Conservation (phyloP, 2,797 vertebrate genomes). For the Odontamblyopus lacepedii region DNA sequence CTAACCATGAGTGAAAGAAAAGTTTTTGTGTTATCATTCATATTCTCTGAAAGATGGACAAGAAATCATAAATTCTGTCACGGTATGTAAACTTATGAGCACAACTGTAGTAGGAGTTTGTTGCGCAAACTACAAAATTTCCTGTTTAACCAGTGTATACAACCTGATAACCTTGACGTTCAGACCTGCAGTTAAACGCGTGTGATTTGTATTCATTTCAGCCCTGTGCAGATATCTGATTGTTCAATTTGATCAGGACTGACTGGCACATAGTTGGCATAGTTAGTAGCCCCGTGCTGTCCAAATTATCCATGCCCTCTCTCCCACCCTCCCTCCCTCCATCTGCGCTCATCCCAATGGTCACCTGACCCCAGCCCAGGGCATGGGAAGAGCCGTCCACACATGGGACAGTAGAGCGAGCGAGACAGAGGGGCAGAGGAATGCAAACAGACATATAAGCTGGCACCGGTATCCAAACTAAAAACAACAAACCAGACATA, state of each 20-base stretch:
- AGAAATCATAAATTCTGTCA: no score
- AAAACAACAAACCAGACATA: constrained; percentile 53
- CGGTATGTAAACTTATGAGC: no score
- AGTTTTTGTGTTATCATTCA: no score
- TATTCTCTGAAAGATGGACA: no score
- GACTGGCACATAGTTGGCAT: constrained; percentile 18
- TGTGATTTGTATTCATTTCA: no score
- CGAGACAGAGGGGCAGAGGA: constrained; percentile 50
- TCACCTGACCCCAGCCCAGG: constrained; percentile 45
- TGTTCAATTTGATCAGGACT: constrained; percentile 25
- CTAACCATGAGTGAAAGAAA: no score
- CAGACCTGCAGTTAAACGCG: no score
- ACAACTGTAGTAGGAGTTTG: no score
- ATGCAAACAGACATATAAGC: constrained; percentile 55
- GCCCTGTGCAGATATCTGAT: background rate
- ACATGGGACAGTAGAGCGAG: constrained; percentile 30
- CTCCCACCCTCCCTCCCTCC: background rate
- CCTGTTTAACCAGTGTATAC: no score
- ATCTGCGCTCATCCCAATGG: constrained; percentile 2
- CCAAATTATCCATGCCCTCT: constrained; percentile 44
- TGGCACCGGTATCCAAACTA: constrained; percentile 44
- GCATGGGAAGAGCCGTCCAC: constrained; percentile 56
- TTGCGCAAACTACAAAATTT: no score
- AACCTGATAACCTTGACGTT: no score
- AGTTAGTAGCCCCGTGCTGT: constrained; percentile 53